Conservation (phyloP, 2,888 invertebrate species). For the Apamea epomidion region DNA sequence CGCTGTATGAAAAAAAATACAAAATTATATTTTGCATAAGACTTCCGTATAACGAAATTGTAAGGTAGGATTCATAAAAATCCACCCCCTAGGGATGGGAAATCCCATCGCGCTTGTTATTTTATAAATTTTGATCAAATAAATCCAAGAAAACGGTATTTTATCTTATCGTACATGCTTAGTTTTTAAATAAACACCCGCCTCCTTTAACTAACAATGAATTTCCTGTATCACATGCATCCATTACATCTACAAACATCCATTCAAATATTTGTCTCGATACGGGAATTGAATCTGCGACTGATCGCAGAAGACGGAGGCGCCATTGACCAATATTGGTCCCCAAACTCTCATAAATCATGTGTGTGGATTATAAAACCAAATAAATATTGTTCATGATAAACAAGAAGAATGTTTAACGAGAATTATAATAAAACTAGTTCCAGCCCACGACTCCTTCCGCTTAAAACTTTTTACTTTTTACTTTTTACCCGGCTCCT, state of each 20-base stretch:
- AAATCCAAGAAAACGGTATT: neutral
- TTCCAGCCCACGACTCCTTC: too few relatives aligned
- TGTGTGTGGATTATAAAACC: conserved; percentile 16
- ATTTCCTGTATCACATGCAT: conserved; percentile 41
- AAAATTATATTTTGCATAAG: neutral
- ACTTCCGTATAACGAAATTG: neutral
- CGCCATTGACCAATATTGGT: conserved; percentile 50
- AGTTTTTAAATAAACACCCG: conserved; percentile 10
- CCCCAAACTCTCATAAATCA: conserved; percentile 12
- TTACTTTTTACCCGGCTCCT: too few relatives aligned
- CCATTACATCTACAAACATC: conserved; percentile 58
- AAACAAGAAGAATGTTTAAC: neutral
- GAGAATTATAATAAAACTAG: too few relatives aligned
- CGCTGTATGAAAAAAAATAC: too few relatives aligned
- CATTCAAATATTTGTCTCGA: conserved; percentile 55
- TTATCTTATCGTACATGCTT: neutral
- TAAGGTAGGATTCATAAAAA: neutral
- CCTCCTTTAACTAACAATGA: conserved; percentile 10
- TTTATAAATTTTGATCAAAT: neutral
- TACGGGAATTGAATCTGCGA: conserved; percentile 47
- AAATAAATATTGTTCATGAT: neutral
- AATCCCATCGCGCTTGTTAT: neutral
- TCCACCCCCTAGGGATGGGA: neutral
- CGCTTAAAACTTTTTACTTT: too few relatives aligned
- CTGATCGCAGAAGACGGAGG: conserved; percentile 22